phyloP scores from a whole-genome alignment of 2,113 vertebrate genomes.

The Microtus richardsoni region DNA sequence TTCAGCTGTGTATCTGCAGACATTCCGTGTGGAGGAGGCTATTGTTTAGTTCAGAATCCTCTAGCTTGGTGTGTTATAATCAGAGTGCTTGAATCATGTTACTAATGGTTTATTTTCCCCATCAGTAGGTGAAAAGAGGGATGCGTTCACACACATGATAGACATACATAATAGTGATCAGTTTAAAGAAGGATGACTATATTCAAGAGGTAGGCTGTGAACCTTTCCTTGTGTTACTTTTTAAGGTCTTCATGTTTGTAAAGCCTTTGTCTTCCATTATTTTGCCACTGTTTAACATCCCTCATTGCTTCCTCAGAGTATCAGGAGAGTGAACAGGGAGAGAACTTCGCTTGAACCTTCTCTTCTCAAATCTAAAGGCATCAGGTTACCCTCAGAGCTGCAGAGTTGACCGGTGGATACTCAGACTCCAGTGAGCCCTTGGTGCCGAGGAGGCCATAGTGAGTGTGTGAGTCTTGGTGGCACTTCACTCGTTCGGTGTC shows the following conservation, averaged over 20 bases:
- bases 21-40: background rate
- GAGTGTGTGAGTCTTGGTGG: background rate
- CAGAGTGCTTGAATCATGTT: constrained; percentile 46
- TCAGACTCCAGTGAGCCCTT: background rate
- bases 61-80: background rate
- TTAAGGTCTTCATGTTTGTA: background rate
- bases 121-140: no score
- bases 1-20: background rate
- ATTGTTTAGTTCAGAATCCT: constrained; percentile 46
- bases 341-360: constrained; percentile 2
- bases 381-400: background rate
- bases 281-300: constrained; percentile 6
- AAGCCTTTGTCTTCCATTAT: background rate
- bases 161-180: no score
- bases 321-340: background rate
- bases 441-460: rapidly evolving
- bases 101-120: background rate
- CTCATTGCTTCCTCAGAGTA: background rate
- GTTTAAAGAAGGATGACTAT: constrained; percentile 23
- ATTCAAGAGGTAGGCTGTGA: constrained; percentile 27
- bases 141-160: background rate
- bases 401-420: background rate
- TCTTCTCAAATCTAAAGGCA: background rate
- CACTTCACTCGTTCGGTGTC: background rate
- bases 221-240: background rate